A percentile compares a stretch with the other conserved stretches of the same genome.
Evolutionary conservation across 2,797 vertebrate species (phyloP).

Genomic region (Pangasius krempfi): DNA sequence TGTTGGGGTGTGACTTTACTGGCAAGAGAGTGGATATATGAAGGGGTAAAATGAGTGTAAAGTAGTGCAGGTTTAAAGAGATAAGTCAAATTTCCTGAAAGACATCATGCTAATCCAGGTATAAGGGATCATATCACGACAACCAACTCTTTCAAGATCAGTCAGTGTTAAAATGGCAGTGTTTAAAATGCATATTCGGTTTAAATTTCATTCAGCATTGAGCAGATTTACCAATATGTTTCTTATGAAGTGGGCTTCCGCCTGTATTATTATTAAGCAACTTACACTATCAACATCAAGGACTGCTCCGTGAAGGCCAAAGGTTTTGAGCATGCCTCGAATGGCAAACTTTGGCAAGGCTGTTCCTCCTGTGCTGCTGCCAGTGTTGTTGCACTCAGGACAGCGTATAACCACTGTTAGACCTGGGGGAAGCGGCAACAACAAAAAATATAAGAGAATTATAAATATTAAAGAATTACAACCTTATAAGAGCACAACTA

Average conservation of each 20-base stretch:
- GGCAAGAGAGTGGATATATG: background rate
- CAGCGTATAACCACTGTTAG: slow-evolving; percentile 94
- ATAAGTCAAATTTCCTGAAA: background rate
- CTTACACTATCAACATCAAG: slow-evolving; percentile 96
- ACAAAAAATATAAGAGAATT: too few species aligned
- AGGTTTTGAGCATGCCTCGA: slow-evolving; percentile 96
- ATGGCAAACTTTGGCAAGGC: slow-evolving; percentile 96
- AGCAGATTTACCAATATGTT: background rate
- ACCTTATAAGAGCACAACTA: background rate
- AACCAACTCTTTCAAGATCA: background rate
- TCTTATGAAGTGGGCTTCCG: background rate
- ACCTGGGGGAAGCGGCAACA: slow-evolving; percentile 70
- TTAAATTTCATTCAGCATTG: background rate
- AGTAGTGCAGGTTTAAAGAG: background rate
- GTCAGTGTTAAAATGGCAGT: background rate
- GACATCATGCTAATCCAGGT: background rate
- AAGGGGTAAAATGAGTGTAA: background rate
- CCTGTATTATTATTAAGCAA: slow-evolving; percentile 1
- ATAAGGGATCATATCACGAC: background rate
- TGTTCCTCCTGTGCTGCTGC: slow-evolving; percentile 87
- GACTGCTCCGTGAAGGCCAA: slow-evolving; percentile 93
- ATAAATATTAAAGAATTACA: too few species aligned
- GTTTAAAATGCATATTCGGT: background rate
- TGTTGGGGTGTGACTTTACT: background rate
- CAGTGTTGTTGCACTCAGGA: slow-evolving; percentile 93